Conservation (phyloP, 2,888 invertebrate species). For the Drosophila anomelani region DNA sequence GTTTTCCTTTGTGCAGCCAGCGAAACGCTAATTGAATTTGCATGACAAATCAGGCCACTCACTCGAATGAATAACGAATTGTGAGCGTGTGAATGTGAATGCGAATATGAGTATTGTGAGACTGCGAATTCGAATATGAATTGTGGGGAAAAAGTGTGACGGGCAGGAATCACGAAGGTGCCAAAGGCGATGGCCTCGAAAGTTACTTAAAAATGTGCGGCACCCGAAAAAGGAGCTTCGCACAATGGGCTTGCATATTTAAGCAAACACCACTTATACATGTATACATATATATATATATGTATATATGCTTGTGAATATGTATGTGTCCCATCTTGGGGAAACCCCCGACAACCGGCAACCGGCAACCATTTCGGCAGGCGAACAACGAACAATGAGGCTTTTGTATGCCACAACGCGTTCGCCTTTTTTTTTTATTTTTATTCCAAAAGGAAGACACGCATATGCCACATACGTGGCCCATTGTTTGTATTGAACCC, state of each 20-base stretch:
- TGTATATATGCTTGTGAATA: not conserved
- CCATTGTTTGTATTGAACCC: conserved; percentile 70
- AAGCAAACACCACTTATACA: conserved; percentile 38
- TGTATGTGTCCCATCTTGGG: not conserved
- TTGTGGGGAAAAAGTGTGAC: not conserved
- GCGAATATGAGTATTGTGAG: not conserved
- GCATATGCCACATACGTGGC: conserved; percentile 47
- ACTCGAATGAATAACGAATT: conserved; percentile 34
- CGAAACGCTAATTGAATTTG: conserved; percentile 51
- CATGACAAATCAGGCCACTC: conserved; percentile 54
- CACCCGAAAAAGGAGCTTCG: conserved; percentile 15
- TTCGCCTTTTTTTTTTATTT: conserved; percentile 60
- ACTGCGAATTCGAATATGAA: conserved; percentile 4
- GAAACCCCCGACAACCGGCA: conserved; percentile 3
- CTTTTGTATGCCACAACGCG: conserved; percentile 68
- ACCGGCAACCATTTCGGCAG: conserved; percentile 41
- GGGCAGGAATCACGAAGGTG: conserved; percentile 5
- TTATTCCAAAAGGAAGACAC: conserved; percentile 26
- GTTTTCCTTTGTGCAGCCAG: conserved; percentile 34
- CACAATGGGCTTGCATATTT: conserved; percentile 54
- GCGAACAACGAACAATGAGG: conserved; percentile 62
- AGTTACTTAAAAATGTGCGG: conserved; percentile 49
- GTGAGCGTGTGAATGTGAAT: conserved; percentile 12
- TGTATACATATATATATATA: not conserved
- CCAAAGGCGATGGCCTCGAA: conserved; percentile 19